Base-by-base conservation (phyloP, 2,113 vertebrate genomes). In the Channa maculata region DNA sequence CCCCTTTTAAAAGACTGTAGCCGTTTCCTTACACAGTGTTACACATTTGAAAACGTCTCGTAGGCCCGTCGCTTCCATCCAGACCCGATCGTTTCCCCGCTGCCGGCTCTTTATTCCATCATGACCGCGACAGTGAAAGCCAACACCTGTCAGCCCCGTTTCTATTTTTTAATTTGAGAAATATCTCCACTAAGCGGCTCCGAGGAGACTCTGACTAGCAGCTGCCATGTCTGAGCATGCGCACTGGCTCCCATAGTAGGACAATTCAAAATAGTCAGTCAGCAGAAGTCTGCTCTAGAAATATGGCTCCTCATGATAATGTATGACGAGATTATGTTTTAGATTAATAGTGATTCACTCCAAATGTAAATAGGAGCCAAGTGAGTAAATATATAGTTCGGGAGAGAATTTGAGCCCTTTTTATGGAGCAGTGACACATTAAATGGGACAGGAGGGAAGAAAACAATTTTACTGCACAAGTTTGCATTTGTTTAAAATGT, bases 141-240 rank as follows among this genome's bases (percentile, higher is more conserved):
- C 36, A 2, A 2, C 69, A 8, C 37, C n/a, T 46, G 58, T 44
- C 49, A 0, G n/a, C 54, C 13, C 43, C 1, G 50, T 33, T 36
- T 14, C 63, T 24, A 13, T 5, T 14, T 34, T 64, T 74, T 14
- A 12, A 33, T 61, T 51, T 0, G 0, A 2, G 7, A 37, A 41
- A 67, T 57, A 8, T 64, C 7, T 9, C 24, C 24, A 24, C 24
- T 0, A 34, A 50, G 33, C n/a, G 44, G 33, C n/a, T 46, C 8
- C 7, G 15, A 33, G 44, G 5, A 34, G 55, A 9, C 38, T 34
- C 57, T 8, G 24, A 9, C 55, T 41, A 60, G 55, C 55, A 52
- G 76, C 76, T 84, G 82, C 76, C 76, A 84, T 79, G 65, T 67
- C 65, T 8, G 80, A 8, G 75, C 80, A 83, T 83, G 80, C 80